Percentiles rank a stretch among this genome's conserved stretches.
phyloP scores from a whole-genome alignment of 2,113 vertebrate genomes.

The Vulpes lagopus region DNA sequence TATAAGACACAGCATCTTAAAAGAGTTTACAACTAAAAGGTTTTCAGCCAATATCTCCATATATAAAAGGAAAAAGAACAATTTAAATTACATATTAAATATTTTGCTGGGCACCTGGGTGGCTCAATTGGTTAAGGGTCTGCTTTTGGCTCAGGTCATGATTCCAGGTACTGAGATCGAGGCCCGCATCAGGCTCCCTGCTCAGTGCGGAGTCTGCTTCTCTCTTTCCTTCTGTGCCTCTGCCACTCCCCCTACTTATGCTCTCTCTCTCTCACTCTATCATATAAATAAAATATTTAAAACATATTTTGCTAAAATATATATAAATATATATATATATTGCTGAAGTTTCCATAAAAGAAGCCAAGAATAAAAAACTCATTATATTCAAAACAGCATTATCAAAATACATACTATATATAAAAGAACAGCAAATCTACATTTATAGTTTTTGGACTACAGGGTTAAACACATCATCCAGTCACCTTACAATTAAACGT shows the following conservation, averaged over 20 bases:
- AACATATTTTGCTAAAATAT: too few relatives aligned
- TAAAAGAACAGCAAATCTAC: conserved; percentile 24
- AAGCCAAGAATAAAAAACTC: conserved; percentile 53
- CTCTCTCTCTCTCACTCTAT: too few relatives aligned
- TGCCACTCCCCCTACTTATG: too few relatives aligned
- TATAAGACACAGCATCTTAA: conserved; percentile 14
- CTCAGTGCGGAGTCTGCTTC: too few relatives aligned
- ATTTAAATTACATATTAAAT: conserved; percentile 37
- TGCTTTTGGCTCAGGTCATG: too few relatives aligned
- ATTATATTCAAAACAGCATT: conserved; percentile 51
- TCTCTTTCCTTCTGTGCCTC: too few relatives aligned
- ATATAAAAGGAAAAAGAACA: conserved; percentile 45
- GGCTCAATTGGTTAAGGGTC: too few relatives aligned
- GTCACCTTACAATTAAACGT: conserved; percentile 23
- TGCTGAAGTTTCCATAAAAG: conserved; percentile 54
- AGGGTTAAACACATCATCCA: conserved; percentile 23
- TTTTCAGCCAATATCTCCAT: conserved; percentile 1
- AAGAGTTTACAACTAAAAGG: conserved; percentile 34
- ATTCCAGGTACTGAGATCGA: too few relatives aligned
- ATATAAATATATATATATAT: not conserved
- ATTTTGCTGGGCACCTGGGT: not conserved
- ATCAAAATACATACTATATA: conserved; percentile 20
- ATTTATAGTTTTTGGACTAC: conserved; percentile 33
- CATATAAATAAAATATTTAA: too few relatives aligned
- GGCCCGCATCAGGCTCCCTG: too few relatives aligned